Conservation (phyloP, 1,140 invertebrate species). For the Drosophila repletoides region DNA sequence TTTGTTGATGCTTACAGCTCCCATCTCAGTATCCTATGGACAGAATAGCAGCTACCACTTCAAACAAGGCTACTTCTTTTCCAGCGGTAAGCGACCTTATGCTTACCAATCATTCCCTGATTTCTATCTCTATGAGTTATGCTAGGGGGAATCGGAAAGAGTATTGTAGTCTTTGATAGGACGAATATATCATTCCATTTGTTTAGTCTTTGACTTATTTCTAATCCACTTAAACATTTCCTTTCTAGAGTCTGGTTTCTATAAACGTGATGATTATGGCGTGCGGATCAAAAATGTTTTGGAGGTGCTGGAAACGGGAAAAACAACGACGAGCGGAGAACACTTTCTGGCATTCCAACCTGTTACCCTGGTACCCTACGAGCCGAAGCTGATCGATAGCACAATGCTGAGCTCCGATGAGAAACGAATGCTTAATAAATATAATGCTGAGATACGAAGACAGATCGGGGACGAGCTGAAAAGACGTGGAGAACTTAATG, state of each 20-base stretch:
- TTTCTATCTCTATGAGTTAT: too few species aligned
- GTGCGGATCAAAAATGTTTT: constrained; percentile 95
- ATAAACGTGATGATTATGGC: constrained; percentile 93
- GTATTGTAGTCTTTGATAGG: not conserved
- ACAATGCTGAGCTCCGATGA: constrained; percentile 89
- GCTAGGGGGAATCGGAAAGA: too few species aligned
- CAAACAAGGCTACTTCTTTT: constrained; percentile 92
- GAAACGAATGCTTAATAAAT: constrained; percentile 90
- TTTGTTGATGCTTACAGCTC: constrained; percentile 84
- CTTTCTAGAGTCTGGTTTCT: constrained; percentile 90
- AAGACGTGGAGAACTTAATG: constrained; percentile 85
- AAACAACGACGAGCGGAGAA: constrained; percentile 82
- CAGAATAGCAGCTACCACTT: constrained; percentile 85
- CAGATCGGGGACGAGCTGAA: constrained; percentile 89
- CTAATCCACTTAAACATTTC: too few species aligned
- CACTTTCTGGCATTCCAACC: constrained; percentile 89
- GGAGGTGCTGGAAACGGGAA: constrained; percentile 88
- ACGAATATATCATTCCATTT: not conserved
- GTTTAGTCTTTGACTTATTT: not conserved
- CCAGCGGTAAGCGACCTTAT: constrained; percentile 86
- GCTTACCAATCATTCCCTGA: not conserved
- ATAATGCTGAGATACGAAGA: constrained; percentile 88
- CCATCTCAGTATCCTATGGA: constrained; percentile 86
- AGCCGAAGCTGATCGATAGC: constrained; percentile 93
- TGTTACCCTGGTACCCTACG: constrained; percentile 95